phyloP scores from a whole-genome alignment of 2,797 vertebrate species.

The Hippocampus kuda region DNA sequence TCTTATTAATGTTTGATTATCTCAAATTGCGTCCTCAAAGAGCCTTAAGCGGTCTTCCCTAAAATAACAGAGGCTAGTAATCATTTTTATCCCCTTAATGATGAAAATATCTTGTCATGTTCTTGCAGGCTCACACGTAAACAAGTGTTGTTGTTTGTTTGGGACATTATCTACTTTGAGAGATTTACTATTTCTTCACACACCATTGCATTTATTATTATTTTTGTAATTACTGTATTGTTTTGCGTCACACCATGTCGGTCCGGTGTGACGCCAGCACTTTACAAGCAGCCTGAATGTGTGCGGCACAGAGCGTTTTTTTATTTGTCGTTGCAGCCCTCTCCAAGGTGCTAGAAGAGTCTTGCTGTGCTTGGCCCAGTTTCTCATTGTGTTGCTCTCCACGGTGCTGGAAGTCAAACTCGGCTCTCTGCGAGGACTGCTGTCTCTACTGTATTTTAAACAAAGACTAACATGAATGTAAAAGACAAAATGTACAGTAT shows the following conservation, averaged over 20 bases:
- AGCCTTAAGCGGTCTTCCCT: constrained; percentile 2
- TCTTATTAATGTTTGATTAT: constrained; percentile 7
- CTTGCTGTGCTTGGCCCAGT: not conserved
- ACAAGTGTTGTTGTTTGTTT: not conserved
- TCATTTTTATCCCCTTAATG: constrained; percentile 9
- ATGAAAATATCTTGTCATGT: not conserved
- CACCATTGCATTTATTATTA: not conserved
- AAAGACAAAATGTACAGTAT: not conserved
- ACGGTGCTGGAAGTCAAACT: constrained; percentile 12
- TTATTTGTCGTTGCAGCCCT: not conserved
- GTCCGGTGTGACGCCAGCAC: not conserved
- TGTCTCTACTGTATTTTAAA: not conserved
- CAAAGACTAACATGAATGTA: not conserved
- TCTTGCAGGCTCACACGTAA: not conserved
- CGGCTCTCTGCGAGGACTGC: not conserved
- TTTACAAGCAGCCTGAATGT: not conserved
- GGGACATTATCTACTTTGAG: not conserved
- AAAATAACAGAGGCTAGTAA: constrained; percentile 4
- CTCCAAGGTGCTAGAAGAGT: constrained; percentile 7
- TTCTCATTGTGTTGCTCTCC: not conserved
- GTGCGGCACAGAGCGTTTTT: no score
- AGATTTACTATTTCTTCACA: not conserved
- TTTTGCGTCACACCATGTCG: no score
- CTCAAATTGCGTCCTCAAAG: constrained; percentile 6
- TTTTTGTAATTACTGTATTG: not conserved